A percentile compares a stretch with the other conserved stretches of the same genome.
These are phyloP conservation scores for Trichopria drosophilae DNA, from an alignment of 2,888 invertebrate genomes.

Conservation along the genomic window DNA sequence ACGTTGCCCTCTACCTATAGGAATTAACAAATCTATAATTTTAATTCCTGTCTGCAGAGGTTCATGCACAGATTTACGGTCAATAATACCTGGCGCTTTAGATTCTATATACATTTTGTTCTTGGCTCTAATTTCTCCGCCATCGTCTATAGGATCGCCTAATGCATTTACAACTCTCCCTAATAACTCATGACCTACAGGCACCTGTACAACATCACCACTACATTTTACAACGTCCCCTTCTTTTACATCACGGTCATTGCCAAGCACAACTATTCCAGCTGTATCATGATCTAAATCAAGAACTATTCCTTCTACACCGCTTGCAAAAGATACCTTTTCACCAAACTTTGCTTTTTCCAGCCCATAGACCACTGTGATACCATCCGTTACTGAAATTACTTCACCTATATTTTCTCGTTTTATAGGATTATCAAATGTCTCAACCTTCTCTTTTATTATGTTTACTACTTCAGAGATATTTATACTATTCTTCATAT, in stretches of 20 bases:
- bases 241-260: slow-evolving; percentile 64
- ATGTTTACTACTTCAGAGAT: too few species aligned
- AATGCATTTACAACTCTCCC: slow-evolving; percentile 52
- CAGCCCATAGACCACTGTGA: too few species aligned
- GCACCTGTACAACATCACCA: slow-evolving; percentile 46
- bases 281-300: slow-evolving; percentile 67
- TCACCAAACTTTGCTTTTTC: too few species aligned
- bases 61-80: slow-evolving; percentile 96
- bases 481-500: too few species aligned
- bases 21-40: slow-evolving; percentile 97
- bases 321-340: slow-evolving; percentile 43
- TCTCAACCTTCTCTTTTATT: too few species aligned
- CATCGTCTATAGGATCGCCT: slow-evolving; percentile 59
- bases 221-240: slow-evolving; percentile 62
- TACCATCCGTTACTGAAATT: too few species aligned
- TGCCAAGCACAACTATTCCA: slow-evolving; percentile 66
- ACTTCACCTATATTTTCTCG: too few species aligned
- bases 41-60: slow-evolving; percentile 99
- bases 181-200: slow-evolving; percentile 47
- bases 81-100: slow-evolving; percentile 48
- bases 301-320: slow-evolving; percentile 61
- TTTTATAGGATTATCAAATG: too few species aligned
- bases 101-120: slow-evolving; percentile 35
- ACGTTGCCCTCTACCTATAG: slow-evolving; percentile 98
- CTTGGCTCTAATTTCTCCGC: slow-evolving; percentile 38